Base-by-base conservation (phyloP, 2,888 invertebrate genomes). In the Tyria jacobaeae region DNA sequence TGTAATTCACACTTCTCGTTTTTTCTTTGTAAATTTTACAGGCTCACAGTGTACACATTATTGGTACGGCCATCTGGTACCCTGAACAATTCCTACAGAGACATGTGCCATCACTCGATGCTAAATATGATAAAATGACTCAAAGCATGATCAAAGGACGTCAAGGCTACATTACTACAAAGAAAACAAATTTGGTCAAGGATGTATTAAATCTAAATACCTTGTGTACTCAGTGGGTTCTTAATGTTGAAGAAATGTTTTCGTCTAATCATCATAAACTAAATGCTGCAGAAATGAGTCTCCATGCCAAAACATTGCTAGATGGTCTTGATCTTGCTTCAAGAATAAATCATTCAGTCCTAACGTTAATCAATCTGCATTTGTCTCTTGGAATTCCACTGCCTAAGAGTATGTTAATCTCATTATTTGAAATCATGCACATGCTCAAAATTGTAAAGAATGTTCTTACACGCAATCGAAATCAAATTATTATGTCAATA, bases 1-100 rank as follows among this genome's bases (percentile, higher is more conserved):
- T 14, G n/a, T 6, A 25, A 44, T 9, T 17, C 21, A 57, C 7
- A 21, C n/a, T 39, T 1, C n/a, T 21, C 35, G 14, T 37, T 14
- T 21, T 21, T 12, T 25, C 14, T 37, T 15, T 34, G 24, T 61
- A 12, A 34, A n/a, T 62, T 7, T 58, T 55, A 34, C 63, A 97
- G 95, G 95, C 97, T 50, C 96, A 97, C 71, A 97, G 96, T 37
- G 96, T 98, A 62, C 96, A 96, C 51, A 89, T 99, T 37, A 94
- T 96, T 62, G 98, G 97, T 1, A 97, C 97, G 81, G 94, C 97
- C 17, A 87, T 97, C 58, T 99, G 98, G 98, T 96, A 97, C 80
- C 97, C 99, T 0, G 97, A 96, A 83, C 95, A 95, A 75, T 99
- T 99, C 89, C 93, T 99, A 4, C 89, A 94, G 51, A 95, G 95